Evolutionary conservation across 2,797 vertebrate species (phyloP), one percentile per base, ranked within the genome.

Genomic region (Potorous gilbertii): DNA sequence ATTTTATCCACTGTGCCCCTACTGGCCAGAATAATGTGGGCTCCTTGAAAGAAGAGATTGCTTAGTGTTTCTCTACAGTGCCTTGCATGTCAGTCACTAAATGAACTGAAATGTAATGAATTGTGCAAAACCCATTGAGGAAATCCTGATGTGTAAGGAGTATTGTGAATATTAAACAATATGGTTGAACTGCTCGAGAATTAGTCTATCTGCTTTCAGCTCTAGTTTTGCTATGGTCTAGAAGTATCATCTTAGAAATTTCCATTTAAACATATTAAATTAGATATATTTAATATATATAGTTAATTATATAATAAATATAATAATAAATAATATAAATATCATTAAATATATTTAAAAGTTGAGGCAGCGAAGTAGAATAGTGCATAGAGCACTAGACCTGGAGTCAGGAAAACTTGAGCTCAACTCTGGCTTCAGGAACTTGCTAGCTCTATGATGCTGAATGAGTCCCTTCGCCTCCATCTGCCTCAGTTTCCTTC

Each of bases 221-320:
- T 4, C 54, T 2, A 0, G 8, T 16, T 2, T 50, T n/a, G 5
- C 91, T 0, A 46, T 8, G 24, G 54, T 8, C 16, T 34, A 8
- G 40, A 2, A 34, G 12, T 3, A 13, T 4, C 50, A 59, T 54
- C 28, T 13, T 55, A 59, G 31, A 50, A 1, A 9, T 16, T 50
- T 66, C 12, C n/a, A 40, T 74, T 74, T 74, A 74, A 74, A 74
- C n/a, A 74, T 66, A 52, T 52, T 52, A 52, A 52, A 52, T 52
- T 52, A 52, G 52, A 52, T 52, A 52, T 52, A 52, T 52, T 52
- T 52, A 52, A 52, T 5, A 52, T 52, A 52, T 52, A 52, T 52
- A 52, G 52, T 6, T 52, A 52, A 52, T 52, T 52, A 52, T 52
- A 52, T 52, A 52, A 52, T 52, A 52, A 52, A 52, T 52, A 52